phyloP scores from a whole-genome alignment of 2,797 vertebrate genomes.

The Garrulus glandarius region DNA sequence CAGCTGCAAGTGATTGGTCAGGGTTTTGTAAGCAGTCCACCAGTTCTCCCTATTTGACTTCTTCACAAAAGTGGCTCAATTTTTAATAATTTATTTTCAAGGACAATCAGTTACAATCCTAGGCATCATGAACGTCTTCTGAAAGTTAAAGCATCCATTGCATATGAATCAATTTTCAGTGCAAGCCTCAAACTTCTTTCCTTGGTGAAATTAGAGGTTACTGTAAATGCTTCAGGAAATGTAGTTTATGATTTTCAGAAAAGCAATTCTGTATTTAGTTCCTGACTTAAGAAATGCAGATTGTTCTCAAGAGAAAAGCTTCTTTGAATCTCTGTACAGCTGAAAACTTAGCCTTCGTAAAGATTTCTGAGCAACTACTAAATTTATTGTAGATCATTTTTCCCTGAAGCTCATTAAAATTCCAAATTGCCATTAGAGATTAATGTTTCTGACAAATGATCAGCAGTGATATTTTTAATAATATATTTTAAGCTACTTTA shows the following conservation, averaged over 20 bases:
- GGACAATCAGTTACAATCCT: neutral
- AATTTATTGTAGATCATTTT: neutral
- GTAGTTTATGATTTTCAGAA: neutral
- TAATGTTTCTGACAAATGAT: neutral
- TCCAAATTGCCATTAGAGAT: neutral
- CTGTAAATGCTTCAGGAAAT: neutral
- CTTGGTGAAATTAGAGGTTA: neutral
- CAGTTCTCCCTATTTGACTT: neutral
- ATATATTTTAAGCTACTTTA: neutral
- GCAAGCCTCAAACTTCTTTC: neutral
- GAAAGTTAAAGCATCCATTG: neutral
- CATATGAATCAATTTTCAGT: neutral
- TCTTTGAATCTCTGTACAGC: neutral
- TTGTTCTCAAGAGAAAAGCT: neutral
- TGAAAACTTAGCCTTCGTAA: neutral
- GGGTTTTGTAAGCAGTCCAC: neutral
- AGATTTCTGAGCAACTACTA: neutral
- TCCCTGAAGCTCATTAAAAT: neutral
- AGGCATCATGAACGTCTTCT: neutral
- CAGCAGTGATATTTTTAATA: neutral
- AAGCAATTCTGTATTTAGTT: neutral
- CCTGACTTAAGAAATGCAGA: neutral
- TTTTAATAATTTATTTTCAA: neutral
- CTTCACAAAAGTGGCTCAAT: neutral
- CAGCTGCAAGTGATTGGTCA: neutral